Percentiles rank a stretch among this genome's conserved stretches.
phyloP scores from a whole-genome alignment of 1,140 invertebrate species.

The Aculops lycopersici region DNA sequence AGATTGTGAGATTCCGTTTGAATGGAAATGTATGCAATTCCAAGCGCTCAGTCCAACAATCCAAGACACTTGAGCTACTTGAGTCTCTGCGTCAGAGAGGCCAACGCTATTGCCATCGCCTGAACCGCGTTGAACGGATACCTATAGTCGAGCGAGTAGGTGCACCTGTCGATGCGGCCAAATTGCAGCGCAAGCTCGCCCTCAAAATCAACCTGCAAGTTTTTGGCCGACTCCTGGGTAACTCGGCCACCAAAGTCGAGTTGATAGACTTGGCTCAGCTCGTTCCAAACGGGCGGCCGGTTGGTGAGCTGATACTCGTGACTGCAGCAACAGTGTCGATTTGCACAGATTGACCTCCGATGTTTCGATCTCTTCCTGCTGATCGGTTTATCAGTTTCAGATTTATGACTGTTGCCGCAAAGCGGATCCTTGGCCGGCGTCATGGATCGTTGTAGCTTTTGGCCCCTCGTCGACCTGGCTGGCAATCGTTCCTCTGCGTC shows the following conservation, averaged over 20 bases:
- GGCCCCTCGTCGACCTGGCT: too few relatives aligned
- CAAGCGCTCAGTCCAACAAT: too few relatives aligned
- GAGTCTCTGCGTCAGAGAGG: slow-evolving; percentile 87
- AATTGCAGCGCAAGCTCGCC: slow-evolving; percentile 95
- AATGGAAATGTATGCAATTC: too few relatives aligned
- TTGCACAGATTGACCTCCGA: slow-evolving; percentile 1
- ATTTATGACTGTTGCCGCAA: too few relatives aligned
- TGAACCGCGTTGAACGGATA: slow-evolving; percentile 92
- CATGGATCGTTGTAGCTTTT: too few relatives aligned
- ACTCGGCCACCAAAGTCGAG: slow-evolving; percentile 95
- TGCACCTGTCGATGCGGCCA: slow-evolving; percentile 85
- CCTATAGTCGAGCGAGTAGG: slow-evolving; percentile 92
- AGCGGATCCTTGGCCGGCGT: too few relatives aligned
- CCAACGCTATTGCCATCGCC: slow-evolving; percentile 85
- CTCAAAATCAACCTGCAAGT: slow-evolving; percentile 93
- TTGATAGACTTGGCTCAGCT: slow-evolving; percentile 92
- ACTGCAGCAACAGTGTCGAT: slow-evolving; percentile 7
- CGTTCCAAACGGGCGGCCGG: slow-evolving; percentile 98
- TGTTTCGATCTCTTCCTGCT: slow-evolving; percentile 8
- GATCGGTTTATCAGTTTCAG: too few relatives aligned
- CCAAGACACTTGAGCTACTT: too few relatives aligned
- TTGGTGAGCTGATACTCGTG: slow-evolving; percentile 81
- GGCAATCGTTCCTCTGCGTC: too few relatives aligned
- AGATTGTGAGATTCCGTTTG: too few relatives aligned
- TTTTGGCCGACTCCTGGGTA: slow-evolving; percentile 94